Evolutionary conservation across 2,888 invertebrate species (phyloP).

Genomic region (Morpho deidamia): DNA sequence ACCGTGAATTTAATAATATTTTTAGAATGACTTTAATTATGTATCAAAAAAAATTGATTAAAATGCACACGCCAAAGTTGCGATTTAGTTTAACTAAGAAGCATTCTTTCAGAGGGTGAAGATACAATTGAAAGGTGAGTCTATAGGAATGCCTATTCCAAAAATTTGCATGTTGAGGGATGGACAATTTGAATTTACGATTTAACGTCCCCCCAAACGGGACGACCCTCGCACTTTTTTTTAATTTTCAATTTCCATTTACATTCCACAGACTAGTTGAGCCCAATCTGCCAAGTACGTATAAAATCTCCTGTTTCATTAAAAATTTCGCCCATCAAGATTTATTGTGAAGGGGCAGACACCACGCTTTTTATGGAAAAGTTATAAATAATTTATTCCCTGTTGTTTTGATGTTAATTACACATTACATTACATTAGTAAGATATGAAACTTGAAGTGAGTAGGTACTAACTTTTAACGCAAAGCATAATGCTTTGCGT

Average conservation of each 20-base stretch:
- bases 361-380: constrained; percentile 3
- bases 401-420: constrained; percentile 3
- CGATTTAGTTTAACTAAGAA: constrained; percentile 6
- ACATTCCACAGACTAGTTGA: constrained; percentile 62
- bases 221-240: constrained; percentile 70
- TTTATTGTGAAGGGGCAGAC: constrained; percentile 18
- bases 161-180: constrained; percentile 73
- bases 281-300: constrained; percentile 34
- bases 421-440: constrained; percentile 2
- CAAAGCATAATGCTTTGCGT: neutral
- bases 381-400: constrained; percentile 16
- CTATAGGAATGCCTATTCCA: constrained; percentile 51
- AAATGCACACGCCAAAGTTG: no score
- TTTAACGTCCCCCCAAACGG: constrained; percentile 58
- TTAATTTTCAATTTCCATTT: constrained; percentile 77
- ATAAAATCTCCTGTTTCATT: constrained; percentile 27
- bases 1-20: no score
- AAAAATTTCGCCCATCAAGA: constrained; percentile 26
- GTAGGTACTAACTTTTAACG: neutral
- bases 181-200: constrained; percentile 77
- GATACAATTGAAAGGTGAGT: constrained; percentile 56
- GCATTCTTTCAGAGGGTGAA: constrained; percentile 27
- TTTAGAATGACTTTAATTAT: no score
- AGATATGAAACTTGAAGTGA: neutral
- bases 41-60: no score